Evolutionary conservation across 2,888 invertebrate genomes (phyloP).

Genomic region (Drosophila anomalipes): DNA sequence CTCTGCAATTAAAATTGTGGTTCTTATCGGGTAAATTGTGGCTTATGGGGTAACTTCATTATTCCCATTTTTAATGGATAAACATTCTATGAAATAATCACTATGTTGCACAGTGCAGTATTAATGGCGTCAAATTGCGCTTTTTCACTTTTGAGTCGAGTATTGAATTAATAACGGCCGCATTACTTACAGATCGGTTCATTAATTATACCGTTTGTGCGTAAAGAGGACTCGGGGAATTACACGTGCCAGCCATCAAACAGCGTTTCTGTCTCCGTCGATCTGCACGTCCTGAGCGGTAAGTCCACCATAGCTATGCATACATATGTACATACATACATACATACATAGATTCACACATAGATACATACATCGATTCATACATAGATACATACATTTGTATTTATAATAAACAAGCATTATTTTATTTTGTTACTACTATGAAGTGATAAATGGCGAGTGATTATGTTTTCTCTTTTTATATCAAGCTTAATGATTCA

Average conservation of each 20-base stretch:
- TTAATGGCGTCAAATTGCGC: slow-evolving; percentile 2
- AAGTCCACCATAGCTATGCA: slow-evolving; percentile 69
- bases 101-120: slow-evolving; percentile 3
- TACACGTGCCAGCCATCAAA: slow-evolving; percentile 98
- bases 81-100: neutral
- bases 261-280: slow-evolving; percentile 94
- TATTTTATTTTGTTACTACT: slow-evolving; percentile 4
- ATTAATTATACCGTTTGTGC: slow-evolving; percentile 85
- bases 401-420: neutral
- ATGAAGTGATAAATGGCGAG: slow-evolving; percentile 31
- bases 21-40: neutral
- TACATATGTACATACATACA: neutral
- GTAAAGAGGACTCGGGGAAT: slow-evolving; percentile 87
- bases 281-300: slow-evolving; percentile 96
- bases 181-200: slow-evolving; percentile 84
- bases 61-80: neutral
- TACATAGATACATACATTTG: neutral
- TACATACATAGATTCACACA: neutral
- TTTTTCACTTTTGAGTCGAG: slow-evolving; percentile 18
- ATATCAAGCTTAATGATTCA: slow-evolving; percentile 73
- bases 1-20: too few relatives aligned
- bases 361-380: neutral
- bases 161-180: slow-evolving; percentile 40
- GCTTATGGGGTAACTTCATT: neutral
- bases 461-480: slow-evolving; percentile 48